Percentiles rank a stretch among this genome's conserved stretches.
These are phyloP conservation scores for Pagrus major DNA, from an alignment of 2,113 vertebrate species.

Conservation along the genomic window DNA sequence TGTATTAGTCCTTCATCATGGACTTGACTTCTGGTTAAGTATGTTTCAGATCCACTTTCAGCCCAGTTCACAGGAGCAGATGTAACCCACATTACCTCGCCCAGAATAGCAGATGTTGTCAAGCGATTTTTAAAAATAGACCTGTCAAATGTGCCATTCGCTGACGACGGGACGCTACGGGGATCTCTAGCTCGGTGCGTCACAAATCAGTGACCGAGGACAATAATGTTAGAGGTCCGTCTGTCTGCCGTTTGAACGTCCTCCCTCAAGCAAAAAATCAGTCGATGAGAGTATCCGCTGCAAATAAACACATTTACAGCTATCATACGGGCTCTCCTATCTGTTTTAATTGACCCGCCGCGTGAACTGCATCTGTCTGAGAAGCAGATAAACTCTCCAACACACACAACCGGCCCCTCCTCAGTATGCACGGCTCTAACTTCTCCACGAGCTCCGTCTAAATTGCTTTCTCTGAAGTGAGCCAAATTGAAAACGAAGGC, in stretches of 20 bases:
- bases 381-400: constrained; percentile 10
- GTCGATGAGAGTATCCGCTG: background rate
- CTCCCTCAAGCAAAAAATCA: constrained; percentile 4
- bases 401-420: constrained; percentile 9
- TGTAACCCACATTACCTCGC: constrained; percentile 80
- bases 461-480: constrained; percentile 64
- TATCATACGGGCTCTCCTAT: background rate
- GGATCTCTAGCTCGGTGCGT: constrained; percentile 12
- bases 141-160: constrained; percentile 65
- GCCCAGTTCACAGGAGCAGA: constrained; percentile 69
- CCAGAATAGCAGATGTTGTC: constrained; percentile 70
- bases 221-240: background rate
- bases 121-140: constrained; percentile 81
- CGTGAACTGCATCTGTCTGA: background rate
- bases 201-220: constrained; percentile 19
- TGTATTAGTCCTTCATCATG: constrained; percentile 2
- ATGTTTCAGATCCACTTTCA: constrained; percentile 31
- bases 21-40: constrained; percentile 9
- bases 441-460: constrained; percentile 22
- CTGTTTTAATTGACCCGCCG: constrained; percentile 6
- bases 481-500: constrained; percentile 66
- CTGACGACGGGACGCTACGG: constrained; percentile 14
- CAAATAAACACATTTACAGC: background rate
- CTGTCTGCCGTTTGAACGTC: background rate
- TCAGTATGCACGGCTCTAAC: constrained; percentile 52